A percentile compares a stretch with the other conserved stretches of the same genome.
Evolutionary conservation across 1,140 invertebrate species (phyloP).

Genomic region (Bactericera cockerelli): DNA sequence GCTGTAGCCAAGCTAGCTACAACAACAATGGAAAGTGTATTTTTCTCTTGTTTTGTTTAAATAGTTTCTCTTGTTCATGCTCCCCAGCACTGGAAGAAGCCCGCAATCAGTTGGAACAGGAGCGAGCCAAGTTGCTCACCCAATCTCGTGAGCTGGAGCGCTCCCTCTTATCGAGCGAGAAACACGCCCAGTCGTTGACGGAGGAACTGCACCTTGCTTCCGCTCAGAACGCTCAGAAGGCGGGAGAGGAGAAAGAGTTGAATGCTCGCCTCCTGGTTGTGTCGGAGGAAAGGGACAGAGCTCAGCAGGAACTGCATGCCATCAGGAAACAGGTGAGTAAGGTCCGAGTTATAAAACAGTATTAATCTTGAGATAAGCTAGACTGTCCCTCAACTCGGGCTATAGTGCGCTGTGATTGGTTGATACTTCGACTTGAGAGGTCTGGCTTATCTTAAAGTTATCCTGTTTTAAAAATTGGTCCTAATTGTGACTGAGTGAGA

Average conservation of each 20-base stretch:
- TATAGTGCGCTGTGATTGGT: too few relatives aligned
- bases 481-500: too few relatives aligned
- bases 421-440: too few relatives aligned
- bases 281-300: slow-evolving; percentile 54
- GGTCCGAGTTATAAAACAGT: too few relatives aligned
- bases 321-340: slow-evolving; percentile 47
- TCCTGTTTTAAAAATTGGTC: too few relatives aligned
- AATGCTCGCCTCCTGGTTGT: slow-evolving; percentile 59
- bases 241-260: slow-evolving; percentile 62
- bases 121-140: slow-evolving; percentile 48
- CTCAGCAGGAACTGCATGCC: slow-evolving; percentile 51
- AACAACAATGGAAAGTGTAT: too few relatives aligned
- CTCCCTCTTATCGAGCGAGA: slow-evolving; percentile 45
- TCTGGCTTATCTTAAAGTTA: too few relatives aligned
- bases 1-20: too few relatives aligned
- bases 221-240: slow-evolving; percentile 45
- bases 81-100: slow-evolving; percentile 70
- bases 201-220: slow-evolving; percentile 52
- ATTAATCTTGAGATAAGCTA: too few relatives aligned
- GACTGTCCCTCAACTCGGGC: too few relatives aligned
- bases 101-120: slow-evolving; percentile 49
- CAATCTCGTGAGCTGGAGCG: slow-evolving; percentile 59
- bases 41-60: too few relatives aligned
- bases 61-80: too few relatives aligned
- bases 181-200: slow-evolving; percentile 45